Evolutionary conservation across 2,888 invertebrate genomes (phyloP), one percentile per base, ranked within the genome.

Genomic region (Automeris io): DNA sequence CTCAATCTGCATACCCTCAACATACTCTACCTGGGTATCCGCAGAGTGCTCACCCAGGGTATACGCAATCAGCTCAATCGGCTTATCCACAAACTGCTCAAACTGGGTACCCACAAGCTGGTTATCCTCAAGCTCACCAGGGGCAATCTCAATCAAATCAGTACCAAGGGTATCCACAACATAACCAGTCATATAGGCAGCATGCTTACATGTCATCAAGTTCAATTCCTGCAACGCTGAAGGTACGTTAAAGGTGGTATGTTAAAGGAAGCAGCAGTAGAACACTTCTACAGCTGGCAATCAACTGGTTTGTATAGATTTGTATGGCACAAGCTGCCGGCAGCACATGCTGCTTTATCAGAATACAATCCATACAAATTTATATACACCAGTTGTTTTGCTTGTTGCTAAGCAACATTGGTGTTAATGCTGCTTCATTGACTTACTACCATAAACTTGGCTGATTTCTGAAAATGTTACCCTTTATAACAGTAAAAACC

Each of bases 181-280:
- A 59, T 21, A 59, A 47, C 45, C 62, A 67, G 33, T 43, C 68
- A 33, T 69, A 70, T 55, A 67, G 56, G 43, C 69, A 63, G 41
- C 62, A 61, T 45, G 54, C 64, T 51, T 70, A 74, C 55, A 66
- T 61, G 33, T 63, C 70, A 33, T 61, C 77, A 51, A 56, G 47
- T 43, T 54, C 68, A 40, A 60, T 61, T 45, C 59, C 60, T 49
- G 55, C 43, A 36, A 55, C 47, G 45, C 64, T 61, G 36, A 62
- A 82, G 82, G 83, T 81, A 81, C 51, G 74, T 73, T 60, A 31
- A 52, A 42, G 42, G 46, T 46, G 43, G 40, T 46, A 57, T 51
- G 38, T n/a, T n/a, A n/a, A n/a, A n/a, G n/a, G n/a, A n/a, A n/a
- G n/a, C n/a, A n/a, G n/a, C n/a, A n/a, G n/a, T n/a, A n/a, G n/a